Base-by-base conservation (phyloP, 2,888 invertebrate genomes). In the Ommatoiulus sabulosus region DNA sequence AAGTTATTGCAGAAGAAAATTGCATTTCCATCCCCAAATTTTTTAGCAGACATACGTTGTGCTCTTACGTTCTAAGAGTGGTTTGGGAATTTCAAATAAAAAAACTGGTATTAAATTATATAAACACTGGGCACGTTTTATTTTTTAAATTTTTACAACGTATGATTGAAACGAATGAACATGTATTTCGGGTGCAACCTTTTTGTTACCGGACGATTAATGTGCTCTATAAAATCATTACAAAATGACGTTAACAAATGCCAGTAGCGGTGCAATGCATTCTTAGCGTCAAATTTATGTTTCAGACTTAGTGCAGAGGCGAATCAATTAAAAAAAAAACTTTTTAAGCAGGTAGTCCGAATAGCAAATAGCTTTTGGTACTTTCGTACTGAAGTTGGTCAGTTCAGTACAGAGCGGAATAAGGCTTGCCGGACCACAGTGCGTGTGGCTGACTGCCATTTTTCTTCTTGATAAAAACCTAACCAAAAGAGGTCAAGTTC, bases 381-480 rank as follows among this genome's bases (percentile, higher is more conserved):
- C 35, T 35, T 35, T 35, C 35, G 35, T 15, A 52, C 52, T 52
- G 15, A 12, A 52, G 52, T 15, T 52, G 52, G 52, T 52, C 52
- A 52, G 15, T 52, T 52, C 10, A 15, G 52, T 52, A 52, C 15
- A 2, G 35, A 35, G 35, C 35, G 35, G 35, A 35, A 35, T 35
- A 35, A 35, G 35, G 35, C 35, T 35, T 12, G 15, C 10, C 15
- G 12, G 52, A 52, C 52, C 52, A 52, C 52, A 52, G 63, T 63
- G 63, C n/a, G 63, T 63, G 63, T 63, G 63, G 63, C n/a, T 63
- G 17, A n/a, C 20, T 63, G 63, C 63, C 63, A 63, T 63, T 63
- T 63, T 63, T 63, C 63, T n/a, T 63, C 20, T n/a, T 63, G n/a
- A 63, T 63, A n/a, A 63, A 63, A 63, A 63, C 63, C 57, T n/a